Percentiles rank a stretch among this genome's conserved stretches.
These are phyloP conservation scores for Miltochrista miniata DNA, from an alignment of 2,888 invertebrate genomes.

Conservation along the genomic window DNA sequence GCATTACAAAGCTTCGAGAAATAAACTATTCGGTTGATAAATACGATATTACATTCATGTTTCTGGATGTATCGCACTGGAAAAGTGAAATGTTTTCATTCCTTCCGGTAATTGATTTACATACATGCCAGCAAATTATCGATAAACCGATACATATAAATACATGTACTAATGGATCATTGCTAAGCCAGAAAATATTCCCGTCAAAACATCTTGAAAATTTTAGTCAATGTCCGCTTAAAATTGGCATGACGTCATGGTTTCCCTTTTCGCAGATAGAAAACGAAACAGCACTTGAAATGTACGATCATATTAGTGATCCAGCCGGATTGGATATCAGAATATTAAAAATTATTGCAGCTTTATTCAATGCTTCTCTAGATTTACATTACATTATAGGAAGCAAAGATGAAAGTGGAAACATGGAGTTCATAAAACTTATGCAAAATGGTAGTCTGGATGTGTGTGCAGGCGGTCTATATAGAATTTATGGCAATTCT, in stretches of 20 bases:
- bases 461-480: conserved; percentile 62
- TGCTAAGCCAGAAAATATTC: conserved; percentile 38
- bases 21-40: conserved; percentile 31
- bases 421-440: conserved; percentile 42
- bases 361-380: conserved; percentile 58
- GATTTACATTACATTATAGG: conserved; percentile 46
- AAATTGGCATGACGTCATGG: conserved; percentile 52
- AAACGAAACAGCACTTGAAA: conserved; percentile 38
- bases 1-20: conserved; percentile 23
- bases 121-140: conserved; percentile 42
- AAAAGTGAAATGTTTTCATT: conserved; percentile 38
- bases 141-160: conserved; percentile 38
- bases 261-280: conserved; percentile 55
- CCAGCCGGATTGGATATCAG: conserved; percentile 57
- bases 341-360: conserved; percentile 57
- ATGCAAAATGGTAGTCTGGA: conserved; percentile 62
- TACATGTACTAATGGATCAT: conserved; percentile 42
- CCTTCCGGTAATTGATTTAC: conserved; percentile 44
- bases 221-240: conserved; percentile 57
- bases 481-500: conserved; percentile 55
- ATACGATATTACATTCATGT: conserved; percentile 48
- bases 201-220: conserved; percentile 47
- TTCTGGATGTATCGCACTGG: conserved; percentile 22
- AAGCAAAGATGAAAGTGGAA: conserved; percentile 40
- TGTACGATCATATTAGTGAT: conserved; percentile 46